Percentiles rank a stretch among this genome's conserved stretches.
Evolutionary conservation across 2,113 vertebrate species (phyloP).

Genomic region (Halcyon malimbica): DNA sequence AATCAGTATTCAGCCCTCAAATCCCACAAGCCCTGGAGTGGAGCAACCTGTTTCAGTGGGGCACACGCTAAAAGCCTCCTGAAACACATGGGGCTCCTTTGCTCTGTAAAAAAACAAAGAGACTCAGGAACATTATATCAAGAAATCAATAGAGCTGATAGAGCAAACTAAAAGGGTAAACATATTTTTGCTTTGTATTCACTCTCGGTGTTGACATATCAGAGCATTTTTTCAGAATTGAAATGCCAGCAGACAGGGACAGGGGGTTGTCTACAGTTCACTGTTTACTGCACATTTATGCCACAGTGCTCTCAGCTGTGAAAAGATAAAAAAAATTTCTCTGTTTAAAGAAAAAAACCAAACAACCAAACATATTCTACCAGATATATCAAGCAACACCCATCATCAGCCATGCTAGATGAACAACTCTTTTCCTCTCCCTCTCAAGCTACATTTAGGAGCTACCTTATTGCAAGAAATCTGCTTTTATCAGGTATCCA

Average conservation of each 20-base stretch:
- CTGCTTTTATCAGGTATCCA: background rate
- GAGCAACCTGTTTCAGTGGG: background rate
- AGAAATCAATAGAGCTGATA: constrained; percentile 7
- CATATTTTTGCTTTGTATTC: background rate
- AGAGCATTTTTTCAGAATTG: background rate
- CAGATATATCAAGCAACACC: background rate
- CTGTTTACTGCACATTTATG: background rate
- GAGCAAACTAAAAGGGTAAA: constrained; percentile 11
- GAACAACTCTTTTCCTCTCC: background rate
- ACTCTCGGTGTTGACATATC: background rate
- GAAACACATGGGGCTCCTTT: background rate
- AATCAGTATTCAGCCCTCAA: background rate
- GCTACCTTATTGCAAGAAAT: background rate
- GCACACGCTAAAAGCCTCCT: background rate
- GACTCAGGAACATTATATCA: background rate
- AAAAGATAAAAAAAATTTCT: background rate
- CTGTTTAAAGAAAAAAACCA: background rate
- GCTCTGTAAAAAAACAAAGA: background rate
- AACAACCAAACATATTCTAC: background rate
- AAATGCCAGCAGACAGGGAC: background rate
- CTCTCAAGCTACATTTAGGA: background rate
- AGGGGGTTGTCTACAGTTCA: background rate
- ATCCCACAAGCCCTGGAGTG: accelerated
- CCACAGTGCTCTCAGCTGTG: background rate
- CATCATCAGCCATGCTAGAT: background rate